phyloP scores from a whole-genome alignment of 1,140 invertebrate genomes.

The Phthorimaea operculella region DNA sequence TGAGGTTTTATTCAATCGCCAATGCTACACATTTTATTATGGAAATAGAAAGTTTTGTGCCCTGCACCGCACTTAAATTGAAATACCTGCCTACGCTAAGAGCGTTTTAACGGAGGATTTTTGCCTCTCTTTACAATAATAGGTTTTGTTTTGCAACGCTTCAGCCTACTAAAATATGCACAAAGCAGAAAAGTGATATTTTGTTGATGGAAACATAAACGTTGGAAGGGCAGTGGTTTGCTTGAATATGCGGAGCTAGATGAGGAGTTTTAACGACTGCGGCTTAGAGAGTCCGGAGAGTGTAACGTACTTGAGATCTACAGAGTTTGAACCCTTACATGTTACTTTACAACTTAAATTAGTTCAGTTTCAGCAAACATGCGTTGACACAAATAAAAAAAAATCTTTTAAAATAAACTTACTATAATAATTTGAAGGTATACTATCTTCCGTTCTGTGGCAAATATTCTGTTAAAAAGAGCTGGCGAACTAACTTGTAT shows the following conservation, averaged over 20 bases:
- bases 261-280: constrained; percentile 35
- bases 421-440: too few species aligned
- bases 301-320: constrained; percentile 23
- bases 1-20: too few species aligned
- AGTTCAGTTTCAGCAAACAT: background rate
- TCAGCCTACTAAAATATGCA: constrained; percentile 11
- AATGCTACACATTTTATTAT: constrained; percentile 15
- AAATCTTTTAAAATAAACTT: too few species aligned
- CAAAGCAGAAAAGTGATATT: constrained; percentile 13
- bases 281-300: constrained; percentile 26
- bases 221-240: constrained; percentile 14
- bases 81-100: background rate
- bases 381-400: too few species aligned
- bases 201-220: constrained; percentile 22
- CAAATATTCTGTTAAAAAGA: too few species aligned
- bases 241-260: constrained; percentile 31
- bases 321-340: constrained; percentile 22
- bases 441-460: too few species aligned
- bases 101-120: background rate
- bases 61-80: background rate
- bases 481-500: too few species aligned
- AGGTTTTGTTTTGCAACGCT: background rate
- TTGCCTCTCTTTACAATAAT: background rate
- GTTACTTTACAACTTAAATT: constrained; percentile 17
- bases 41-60: constrained; percentile 14